phyloP scores from a whole-genome alignment of 2,888 invertebrate species.

The Diarsia brunnea region DNA sequence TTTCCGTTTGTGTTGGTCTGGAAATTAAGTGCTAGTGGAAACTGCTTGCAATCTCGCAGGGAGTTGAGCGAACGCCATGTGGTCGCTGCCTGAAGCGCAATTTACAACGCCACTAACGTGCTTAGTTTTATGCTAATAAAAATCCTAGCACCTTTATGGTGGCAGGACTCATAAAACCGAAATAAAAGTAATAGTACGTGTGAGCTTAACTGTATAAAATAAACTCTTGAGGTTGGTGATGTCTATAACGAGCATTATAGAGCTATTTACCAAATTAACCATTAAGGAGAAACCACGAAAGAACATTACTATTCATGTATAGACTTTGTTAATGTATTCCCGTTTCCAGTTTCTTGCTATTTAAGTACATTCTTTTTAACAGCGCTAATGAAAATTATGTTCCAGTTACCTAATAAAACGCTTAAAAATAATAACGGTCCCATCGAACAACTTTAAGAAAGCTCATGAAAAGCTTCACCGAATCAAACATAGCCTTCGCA shows the following conservation, averaged over 20 bases:
- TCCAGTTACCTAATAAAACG: not conserved
- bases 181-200: constrained; percentile 53
- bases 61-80: constrained; percentile 79
- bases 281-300: constrained; percentile 21
- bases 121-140: constrained; percentile 70
- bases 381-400: not conserved
- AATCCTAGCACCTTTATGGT: constrained; percentile 47
- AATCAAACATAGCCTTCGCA: constrained; percentile 40
- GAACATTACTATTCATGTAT: constrained; percentile 6
- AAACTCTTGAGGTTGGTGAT: constrained; percentile 28
- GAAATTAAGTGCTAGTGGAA: constrained; percentile 88
- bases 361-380: not conserved
- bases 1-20: constrained; percentile 89
- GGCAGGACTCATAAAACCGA: constrained; percentile 49
- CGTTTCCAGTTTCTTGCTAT: constrained; percentile 1
- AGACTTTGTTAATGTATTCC: not conserved
- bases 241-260: constrained; percentile 7
- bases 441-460: constrained; percentile 2
- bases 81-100: constrained; percentile 75
- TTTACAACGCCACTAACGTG: constrained; percentile 71
- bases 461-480: constrained; percentile 1
- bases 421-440: not conserved
- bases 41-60: constrained; percentile 84
- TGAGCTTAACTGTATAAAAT: constrained; percentile 33
- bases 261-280: constrained; percentile 33